Conservation (phyloP, 92 coral and sea anemone species). For the Muricea muricata region DNA sequence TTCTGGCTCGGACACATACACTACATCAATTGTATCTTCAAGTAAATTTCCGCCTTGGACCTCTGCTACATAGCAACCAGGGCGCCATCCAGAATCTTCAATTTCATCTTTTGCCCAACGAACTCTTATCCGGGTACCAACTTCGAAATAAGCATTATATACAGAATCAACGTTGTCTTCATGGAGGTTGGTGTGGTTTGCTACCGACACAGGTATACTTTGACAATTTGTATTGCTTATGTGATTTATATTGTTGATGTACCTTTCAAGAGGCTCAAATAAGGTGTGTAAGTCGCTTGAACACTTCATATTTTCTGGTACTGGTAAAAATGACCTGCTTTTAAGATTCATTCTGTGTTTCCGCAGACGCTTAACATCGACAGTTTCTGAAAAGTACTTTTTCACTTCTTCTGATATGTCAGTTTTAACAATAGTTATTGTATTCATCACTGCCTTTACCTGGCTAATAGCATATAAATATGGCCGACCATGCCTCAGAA, state of each 20-base stretch:
- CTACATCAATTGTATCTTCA: conserved; percentile 52
- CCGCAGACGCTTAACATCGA: conserved; percentile 2
- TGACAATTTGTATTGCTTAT: too few relatives aligned
- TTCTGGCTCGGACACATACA: conserved; percentile 62
- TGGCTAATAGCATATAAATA: conserved; percentile 22
- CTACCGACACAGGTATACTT: background rate
- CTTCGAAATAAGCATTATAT: conserved; percentile 23
- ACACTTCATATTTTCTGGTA: background rate
- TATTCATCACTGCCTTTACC: background rate
- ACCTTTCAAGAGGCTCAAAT: background rate
- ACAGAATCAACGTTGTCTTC: background rate
- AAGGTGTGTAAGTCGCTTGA: background rate
- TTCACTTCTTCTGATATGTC: conserved; percentile 22
- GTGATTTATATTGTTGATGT: too few relatives aligned
- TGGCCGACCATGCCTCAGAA: conserved; percentile 47
- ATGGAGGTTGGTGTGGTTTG: background rate
- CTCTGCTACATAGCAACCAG: conserved; percentile 71
- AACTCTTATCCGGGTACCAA: conserved; percentile 52
- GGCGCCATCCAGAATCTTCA: conserved; percentile 66
- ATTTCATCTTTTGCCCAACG: conserved; percentile 69
- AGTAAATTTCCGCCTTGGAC: conserved; percentile 49
- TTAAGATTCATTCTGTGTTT: background rate
- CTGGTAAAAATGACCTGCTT: background rate
- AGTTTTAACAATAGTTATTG: conserved; percentile 9
- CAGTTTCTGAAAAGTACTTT: background rate